A percentile compares a stretch with the other conserved stretches of the same genome.
Conservation (phyloP, 2,797 vertebrate species). For the Anguilla marmorata region DNA sequence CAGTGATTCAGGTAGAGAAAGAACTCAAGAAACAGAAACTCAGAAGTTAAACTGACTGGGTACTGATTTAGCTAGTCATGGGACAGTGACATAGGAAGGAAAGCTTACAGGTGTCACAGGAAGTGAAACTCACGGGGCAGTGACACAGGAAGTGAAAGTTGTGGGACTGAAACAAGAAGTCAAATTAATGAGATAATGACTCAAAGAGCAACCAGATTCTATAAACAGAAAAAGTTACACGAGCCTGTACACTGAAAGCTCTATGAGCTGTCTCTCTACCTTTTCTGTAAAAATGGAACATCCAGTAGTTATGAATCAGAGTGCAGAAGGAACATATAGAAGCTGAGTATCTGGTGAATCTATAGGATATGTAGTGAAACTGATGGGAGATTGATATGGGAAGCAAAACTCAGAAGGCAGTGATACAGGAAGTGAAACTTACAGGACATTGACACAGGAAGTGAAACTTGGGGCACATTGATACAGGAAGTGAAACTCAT, state of each 20-base stretch:
- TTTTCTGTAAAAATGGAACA: too few species aligned
- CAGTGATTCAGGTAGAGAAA: too few species aligned
- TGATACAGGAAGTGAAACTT: background rate
- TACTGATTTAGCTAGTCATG: too few species aligned
- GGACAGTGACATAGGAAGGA: background rate
- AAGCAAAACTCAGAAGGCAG: background rate
- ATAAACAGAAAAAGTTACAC: too few species aligned
- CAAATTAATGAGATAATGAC: background rate
- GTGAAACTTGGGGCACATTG: background rate
- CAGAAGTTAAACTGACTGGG: too few species aligned
- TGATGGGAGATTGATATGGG: background rate
- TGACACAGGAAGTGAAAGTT: background rate
- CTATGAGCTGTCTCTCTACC: too few species aligned
- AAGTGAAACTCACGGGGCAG: conserved; percentile 75
- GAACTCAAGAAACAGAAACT: too few species aligned
- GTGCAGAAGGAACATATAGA: background rate
- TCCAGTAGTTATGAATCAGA: too few species aligned
- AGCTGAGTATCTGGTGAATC: too few species aligned
- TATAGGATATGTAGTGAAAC: background rate
- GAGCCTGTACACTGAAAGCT: too few species aligned
- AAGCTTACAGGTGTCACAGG: background rate
- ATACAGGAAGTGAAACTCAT: background rate
- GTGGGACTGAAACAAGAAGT: conserved; percentile 67
- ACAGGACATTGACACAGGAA: background rate
- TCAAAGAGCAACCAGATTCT: background rate